phyloP scores from a whole-genome alignment of 2,113 vertebrate genomes.

The Mohoua ochrocephala region DNA sequence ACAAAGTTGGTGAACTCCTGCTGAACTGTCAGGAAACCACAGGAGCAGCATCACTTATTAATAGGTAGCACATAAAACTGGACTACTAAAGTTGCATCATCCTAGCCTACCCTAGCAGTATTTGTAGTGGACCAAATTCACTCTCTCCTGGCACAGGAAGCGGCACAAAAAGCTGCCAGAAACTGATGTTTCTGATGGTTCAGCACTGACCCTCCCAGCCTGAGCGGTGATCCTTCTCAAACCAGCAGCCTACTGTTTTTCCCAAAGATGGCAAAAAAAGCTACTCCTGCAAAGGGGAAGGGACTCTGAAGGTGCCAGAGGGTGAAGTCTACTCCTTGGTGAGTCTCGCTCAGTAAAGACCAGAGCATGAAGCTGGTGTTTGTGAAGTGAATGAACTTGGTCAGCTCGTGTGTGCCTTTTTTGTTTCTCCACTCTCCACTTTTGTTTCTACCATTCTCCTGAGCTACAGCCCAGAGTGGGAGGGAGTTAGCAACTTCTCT shows the following conservation, averaged over 20 bases:
- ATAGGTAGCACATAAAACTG: neutral
- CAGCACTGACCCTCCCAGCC: neutral
- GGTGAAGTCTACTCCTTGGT: neutral
- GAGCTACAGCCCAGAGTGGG: neutral
- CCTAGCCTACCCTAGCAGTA: neutral
- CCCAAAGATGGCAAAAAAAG: neutral
- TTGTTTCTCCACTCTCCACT: neutral
- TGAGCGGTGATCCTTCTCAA: neutral
- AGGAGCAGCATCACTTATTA: neutral
- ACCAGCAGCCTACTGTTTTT: neutral
- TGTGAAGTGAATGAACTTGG: neutral
- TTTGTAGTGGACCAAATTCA: neutral
- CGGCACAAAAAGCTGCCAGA: neutral
- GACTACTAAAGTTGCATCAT: neutral
- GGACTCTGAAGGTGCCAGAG: rapidly evolving
- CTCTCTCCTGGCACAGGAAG: neutral
- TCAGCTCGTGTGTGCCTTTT: rapidly evolving
- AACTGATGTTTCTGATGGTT: neutral
- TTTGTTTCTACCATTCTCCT: neutral
- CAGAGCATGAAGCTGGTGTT: neutral
- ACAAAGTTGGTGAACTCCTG: neutral
- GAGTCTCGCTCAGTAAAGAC: rapidly evolving
- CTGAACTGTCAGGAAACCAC: neutral
- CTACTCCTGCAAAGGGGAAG: neutral
- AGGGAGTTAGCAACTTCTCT: neutral